Evolutionary conservation across 1,140 invertebrate species (phyloP).

Genomic region (Stegodyphus mimosarum): DNA sequence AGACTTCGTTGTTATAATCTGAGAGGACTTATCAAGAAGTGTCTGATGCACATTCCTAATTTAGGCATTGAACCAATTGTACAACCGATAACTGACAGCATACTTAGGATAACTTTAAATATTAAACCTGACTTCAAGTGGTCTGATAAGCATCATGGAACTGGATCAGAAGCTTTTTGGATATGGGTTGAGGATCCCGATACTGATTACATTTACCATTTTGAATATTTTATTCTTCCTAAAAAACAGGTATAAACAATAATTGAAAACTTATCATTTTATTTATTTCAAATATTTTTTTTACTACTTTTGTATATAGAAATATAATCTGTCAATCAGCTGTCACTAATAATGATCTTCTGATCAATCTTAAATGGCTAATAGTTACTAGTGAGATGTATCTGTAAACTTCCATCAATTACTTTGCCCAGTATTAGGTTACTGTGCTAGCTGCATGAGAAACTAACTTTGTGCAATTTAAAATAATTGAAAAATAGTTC

Average conservation of each 20-base stretch:
- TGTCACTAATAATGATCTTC: too few relatives aligned
- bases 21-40: slow-evolving; percentile 83
- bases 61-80: slow-evolving; percentile 85
- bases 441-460: too few relatives aligned
- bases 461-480: too few relatives aligned
- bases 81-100: slow-evolving; percentile 92
- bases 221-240: slow-evolving; percentile 90
- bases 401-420: too few relatives aligned
- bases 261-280: background rate
- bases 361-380: too few relatives aligned
- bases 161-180: slow-evolving; percentile 91
- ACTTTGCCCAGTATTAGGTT: too few relatives aligned
- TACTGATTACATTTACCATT: slow-evolving; percentile 94
- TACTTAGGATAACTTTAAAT: slow-evolving; percentile 86
- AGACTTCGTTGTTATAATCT: slow-evolving; percentile 79
- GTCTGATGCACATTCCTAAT: slow-evolving; percentile 85
- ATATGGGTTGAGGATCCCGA: slow-evolving; percentile 98
- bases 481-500: too few relatives aligned
- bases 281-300: slow-evolving; percentile 7
- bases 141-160: slow-evolving; percentile 91
- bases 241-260: slow-evolving; percentile 80
- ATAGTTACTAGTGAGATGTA: too few relatives aligned
- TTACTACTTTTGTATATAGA: too few relatives aligned
- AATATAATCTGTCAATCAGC: too few relatives aligned
- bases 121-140: slow-evolving; percentile 89